Percentiles rank a stretch among this genome's conserved stretches.
Conservation (phyloP, 2,113 vertebrate genomes). For the Eupsittula cactorum region DNA sequence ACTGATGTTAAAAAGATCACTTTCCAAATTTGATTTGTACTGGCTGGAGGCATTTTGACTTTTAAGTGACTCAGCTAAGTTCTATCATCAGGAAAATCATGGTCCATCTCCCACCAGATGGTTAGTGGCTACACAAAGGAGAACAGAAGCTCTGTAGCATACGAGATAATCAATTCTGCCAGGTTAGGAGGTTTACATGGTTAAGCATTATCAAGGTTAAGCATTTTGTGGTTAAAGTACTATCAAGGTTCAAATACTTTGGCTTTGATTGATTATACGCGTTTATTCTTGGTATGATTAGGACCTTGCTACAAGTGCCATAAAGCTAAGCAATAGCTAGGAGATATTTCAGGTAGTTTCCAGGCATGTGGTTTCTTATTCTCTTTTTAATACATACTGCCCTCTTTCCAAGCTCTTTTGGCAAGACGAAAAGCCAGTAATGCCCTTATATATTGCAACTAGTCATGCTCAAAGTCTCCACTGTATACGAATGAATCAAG, state of each 20-base stretch:
- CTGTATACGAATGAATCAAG: not conserved
- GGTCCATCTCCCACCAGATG: not conserved
- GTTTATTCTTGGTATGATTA: not conserved
- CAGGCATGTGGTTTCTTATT: not conserved
- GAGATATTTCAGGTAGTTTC: not conserved
- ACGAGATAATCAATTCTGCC: not conserved
- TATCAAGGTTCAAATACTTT: not conserved
- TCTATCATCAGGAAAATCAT: not conserved
- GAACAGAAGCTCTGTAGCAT: not conserved
- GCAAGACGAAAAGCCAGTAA: not conserved
- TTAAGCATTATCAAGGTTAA: not conserved
- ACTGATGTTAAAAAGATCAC: not conserved
- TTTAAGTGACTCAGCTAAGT: not conserved
- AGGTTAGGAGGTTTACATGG: not conserved
- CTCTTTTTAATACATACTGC: not conserved
- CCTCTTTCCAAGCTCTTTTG: not conserved
- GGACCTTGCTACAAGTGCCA: not conserved
- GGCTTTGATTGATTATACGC: not conserved
- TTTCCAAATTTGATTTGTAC: conserved; percentile 36
- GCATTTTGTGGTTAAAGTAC: not conserved
- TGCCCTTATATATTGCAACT: not conserved
- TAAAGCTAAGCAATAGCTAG: not conserved
- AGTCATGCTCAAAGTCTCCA: not conserved
- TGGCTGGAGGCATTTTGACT: conserved; percentile 1
- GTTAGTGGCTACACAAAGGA: not conserved